These are phyloP conservation scores for Melangyna quadrimaculata DNA, from an alignment of 2,888 invertebrate genomes.

Conservation along the genomic window DNA sequence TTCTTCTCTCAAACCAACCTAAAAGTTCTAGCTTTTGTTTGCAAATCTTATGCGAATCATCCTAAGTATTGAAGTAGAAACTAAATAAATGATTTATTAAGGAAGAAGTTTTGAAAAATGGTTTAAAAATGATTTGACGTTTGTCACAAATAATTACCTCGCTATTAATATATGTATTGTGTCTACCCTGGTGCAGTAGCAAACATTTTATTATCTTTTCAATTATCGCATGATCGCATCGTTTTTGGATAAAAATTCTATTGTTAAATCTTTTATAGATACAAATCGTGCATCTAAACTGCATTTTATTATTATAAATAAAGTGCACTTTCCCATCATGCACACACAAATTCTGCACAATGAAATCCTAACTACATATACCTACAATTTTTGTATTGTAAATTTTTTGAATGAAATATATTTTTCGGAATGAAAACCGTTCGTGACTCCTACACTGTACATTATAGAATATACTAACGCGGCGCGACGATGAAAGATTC, in stretches of 20 bases:
- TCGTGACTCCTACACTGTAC: conserved; percentile 42
- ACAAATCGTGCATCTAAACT: conserved; percentile 41
- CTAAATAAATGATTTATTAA: too few species aligned
- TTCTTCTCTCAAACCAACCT: too few species aligned
- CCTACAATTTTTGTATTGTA: conserved; percentile 9
- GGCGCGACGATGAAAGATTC: conserved; percentile 20
- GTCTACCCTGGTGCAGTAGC: too few species aligned
- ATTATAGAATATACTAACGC: neutral
- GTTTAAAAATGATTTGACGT: too few species aligned
- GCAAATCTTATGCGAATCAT: too few species aligned
- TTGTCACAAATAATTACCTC: too few species aligned
- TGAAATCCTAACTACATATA: neutral
- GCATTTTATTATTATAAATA: neutral
- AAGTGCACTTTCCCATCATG: conserved; percentile 1
- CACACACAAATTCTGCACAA: neutral
- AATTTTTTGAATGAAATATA: conserved; percentile 26
- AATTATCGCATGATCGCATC: neutral
- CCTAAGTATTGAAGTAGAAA: too few species aligned
- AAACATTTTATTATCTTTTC: neutral
- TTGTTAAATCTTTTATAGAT: conserved; percentile 15
- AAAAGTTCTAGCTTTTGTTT: too few species aligned
- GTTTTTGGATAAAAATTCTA: conserved; percentile 40
- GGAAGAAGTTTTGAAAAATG: too few species aligned
- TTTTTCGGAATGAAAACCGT: conserved; percentile 14
- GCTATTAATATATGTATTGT: too few species aligned